Conservation (phyloP, 2,113 vertebrate species). For the Gulo gulo region DNA sequence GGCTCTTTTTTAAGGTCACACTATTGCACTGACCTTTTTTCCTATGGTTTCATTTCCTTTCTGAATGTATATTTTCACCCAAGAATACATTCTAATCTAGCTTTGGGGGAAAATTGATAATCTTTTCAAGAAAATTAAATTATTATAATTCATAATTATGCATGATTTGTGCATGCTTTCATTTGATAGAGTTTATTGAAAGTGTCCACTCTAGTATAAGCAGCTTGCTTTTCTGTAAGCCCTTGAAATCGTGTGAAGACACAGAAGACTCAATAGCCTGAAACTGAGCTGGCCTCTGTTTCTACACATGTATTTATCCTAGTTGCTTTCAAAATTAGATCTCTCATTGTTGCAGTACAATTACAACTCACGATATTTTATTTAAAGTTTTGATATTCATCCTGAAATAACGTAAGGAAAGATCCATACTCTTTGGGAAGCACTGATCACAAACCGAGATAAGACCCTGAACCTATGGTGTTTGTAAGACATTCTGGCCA, state of each 20-base stretch:
- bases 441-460: constrained; percentile 80
- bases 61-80: not conserved
- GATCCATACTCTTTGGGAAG: constrained; percentile 77
- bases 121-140: not conserved
- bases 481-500: constrained; percentile 80
- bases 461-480: constrained; percentile 80
- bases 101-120: not conserved
- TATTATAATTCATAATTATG: not conserved
- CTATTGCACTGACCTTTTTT: not conserved
- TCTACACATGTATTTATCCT: not conserved
- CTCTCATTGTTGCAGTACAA: not conserved
- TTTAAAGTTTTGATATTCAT: constrained; percentile 76
- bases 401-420: constrained; percentile 79
- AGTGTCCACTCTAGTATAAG: not conserved
- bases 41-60: not conserved
- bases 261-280: not conserved
- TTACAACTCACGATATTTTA: not conserved
- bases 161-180: not conserved
- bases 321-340: not conserved
- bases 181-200: not conserved
- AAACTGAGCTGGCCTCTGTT: not conserved
- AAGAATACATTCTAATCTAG: not conserved
- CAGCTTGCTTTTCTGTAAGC: not conserved
- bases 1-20: not conserved
- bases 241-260: not conserved